Evolutionary conservation across 2,888 invertebrate species (phyloP), one percentile per base, ranked within the genome.

Genomic region (Nephrotoma appendiculata): DNA sequence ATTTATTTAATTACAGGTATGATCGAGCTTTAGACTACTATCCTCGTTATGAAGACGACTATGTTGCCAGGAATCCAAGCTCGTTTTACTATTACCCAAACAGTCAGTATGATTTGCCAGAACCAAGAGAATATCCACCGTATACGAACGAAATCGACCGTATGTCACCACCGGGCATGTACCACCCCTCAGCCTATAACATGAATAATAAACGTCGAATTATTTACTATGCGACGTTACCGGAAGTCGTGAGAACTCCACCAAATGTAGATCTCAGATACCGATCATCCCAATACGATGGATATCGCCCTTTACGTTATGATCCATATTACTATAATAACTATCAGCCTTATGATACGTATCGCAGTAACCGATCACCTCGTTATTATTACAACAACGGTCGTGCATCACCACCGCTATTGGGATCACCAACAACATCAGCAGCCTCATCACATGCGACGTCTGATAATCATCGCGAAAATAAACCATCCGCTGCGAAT

Each of bases 191-290:
- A 88, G 89, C 90, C 89, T 57, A 90, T 90, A 88, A 91, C 89
- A 0, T 90, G 90, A 91, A 88, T n/a, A 87, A 87, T 42, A 89
- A 89, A n/a, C 90, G 91, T 89, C 92, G 95, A 87, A 94, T 95
- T 87, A 94, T 95, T 87, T 95, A 95, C 89, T 95, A 95, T 88
- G 95, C 95, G 0, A 94, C 94, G 89, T 90, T 95, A 43, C 95
- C 95, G 9, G 95, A 95, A 90, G 93, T 95, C 4, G 94, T 94
- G 0, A 92, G 95, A 86, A 93, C 94, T 41, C 94, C 94, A 31
- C 93, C 94, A 7, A 93, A 92, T 88, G 93, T 93, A 9, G 93
- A 93, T 89, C 90, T 93, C 52, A 91, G 93, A 86, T 93, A 93
- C 89, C 91, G 93, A 88, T 92, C 93, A 9, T 92, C 92, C 88